Conservation (phyloP, 1,140 invertebrate genomes). For the Mactra quadrangularis region DNA sequence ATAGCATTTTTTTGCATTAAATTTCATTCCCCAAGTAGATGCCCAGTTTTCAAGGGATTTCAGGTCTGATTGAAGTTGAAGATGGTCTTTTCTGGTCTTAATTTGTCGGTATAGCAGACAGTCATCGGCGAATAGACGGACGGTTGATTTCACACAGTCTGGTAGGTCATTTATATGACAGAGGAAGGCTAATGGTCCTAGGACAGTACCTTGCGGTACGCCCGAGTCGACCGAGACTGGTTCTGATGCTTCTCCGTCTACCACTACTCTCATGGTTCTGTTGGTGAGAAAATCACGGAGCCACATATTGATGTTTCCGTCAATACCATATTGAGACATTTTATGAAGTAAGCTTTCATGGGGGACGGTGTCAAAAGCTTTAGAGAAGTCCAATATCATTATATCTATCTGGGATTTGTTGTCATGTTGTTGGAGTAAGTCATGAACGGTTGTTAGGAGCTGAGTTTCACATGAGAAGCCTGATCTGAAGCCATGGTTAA, state of each 20-base stretch:
- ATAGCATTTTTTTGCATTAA: slow-evolving; percentile 65
- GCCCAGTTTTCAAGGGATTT: slow-evolving; percentile 24
- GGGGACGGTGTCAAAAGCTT: slow-evolving; percentile 42
- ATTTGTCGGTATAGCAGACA: slow-evolving; percentile 2
- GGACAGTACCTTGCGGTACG: neutral
- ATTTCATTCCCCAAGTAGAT: slow-evolving; percentile 58
- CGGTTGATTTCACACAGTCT: neutral
- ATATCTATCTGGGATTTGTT: neutral
- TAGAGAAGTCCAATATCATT: neutral
- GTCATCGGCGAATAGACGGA: slow-evolving; percentile 1
- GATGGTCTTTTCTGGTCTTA: neutral
- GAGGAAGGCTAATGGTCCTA: neutral
- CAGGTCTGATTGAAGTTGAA: neutral
- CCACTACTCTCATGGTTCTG: slow-evolving; percentile 8
- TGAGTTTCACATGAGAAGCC: slow-evolving; percentile 58
- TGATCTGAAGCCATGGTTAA: slow-evolving; percentile 50
- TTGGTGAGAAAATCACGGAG: slow-evolving; percentile 9
- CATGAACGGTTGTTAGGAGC: slow-evolving; percentile 37
- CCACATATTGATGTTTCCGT: neutral
- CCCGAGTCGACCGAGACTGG: neutral
- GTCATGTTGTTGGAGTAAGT: slow-evolving; percentile 44
- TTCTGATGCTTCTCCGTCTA: neutral
- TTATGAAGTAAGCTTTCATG: slow-evolving; percentile 63
- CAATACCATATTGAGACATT: neutral
- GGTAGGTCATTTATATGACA: neutral